Evolutionary conservation across 2,113 vertebrate species (phyloP).

Genomic region (Todiramphus saurophagus): DNA sequence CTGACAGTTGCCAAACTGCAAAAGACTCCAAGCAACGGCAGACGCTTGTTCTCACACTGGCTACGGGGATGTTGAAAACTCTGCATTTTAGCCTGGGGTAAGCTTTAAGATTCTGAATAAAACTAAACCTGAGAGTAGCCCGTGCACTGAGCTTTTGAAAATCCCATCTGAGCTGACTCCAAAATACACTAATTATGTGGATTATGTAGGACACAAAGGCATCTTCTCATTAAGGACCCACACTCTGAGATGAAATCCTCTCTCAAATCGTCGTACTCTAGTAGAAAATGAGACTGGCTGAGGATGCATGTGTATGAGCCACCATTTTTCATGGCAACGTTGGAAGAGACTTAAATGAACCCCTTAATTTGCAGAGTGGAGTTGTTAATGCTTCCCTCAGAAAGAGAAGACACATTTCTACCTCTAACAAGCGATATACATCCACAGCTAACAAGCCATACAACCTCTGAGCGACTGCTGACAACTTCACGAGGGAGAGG

Average conservation of each 20-base stretch:
- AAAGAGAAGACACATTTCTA: neutral
- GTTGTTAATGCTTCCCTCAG: slow-evolving; percentile 28
- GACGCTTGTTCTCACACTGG: neutral
- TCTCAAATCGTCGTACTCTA: neutral
- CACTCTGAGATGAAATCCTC: neutral
- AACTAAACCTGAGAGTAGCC: neutral
- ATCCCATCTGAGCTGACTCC: slow-evolving; percentile 16
- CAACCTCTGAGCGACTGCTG: neutral
- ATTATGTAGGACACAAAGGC: slow-evolving; percentile 13
- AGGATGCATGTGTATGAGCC: neutral
- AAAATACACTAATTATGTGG: slow-evolving; percentile 13
- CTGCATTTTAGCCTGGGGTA: neutral
- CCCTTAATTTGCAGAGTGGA: slow-evolving; percentile 29
- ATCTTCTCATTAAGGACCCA: slow-evolving; percentile 18
- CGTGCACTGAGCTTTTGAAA: neutral
- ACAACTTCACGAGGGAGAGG: neutral
- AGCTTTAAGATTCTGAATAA: neutral
- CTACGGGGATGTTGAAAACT: neutral
- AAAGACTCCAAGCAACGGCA: neutral
- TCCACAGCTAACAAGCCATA: slow-evolving; percentile 36
- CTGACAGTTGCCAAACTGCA: neutral
- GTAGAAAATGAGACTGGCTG: neutral
- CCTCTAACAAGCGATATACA: slow-evolving; percentile 21
- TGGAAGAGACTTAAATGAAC: slow-evolving; percentile 36
- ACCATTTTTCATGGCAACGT: neutral